Evolutionary conservation across 2,113 vertebrate genomes (phyloP).

Genomic region (Rana temporaria): DNA sequence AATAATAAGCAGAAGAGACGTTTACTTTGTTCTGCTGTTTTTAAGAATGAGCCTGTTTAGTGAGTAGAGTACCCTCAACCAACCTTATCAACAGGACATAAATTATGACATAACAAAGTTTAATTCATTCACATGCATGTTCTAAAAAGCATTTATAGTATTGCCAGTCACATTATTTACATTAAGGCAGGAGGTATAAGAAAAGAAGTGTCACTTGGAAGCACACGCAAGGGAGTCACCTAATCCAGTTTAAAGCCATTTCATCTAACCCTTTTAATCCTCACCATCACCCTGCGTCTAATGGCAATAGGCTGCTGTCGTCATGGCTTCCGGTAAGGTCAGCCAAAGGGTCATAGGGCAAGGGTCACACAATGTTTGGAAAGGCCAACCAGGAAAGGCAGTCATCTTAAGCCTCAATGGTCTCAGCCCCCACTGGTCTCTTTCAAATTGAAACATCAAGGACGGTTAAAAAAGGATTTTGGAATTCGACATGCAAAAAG

Average conservation of each 20-base stretch:
- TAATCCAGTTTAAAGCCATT: slow-evolving; percentile 88
- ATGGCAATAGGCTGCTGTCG: slow-evolving; percentile 99
- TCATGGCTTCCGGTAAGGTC: slow-evolving; percentile 99
- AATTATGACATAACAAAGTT: slow-evolving; percentile 71
- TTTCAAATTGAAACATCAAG: slow-evolving; percentile 99
- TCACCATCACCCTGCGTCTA: slow-evolving; percentile 99
- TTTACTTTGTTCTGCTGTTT: slow-evolving; percentile 75
- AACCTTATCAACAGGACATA: slow-evolving; percentile 79
- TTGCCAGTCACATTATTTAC: slow-evolving; percentile 87
- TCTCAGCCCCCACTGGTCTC: slow-evolving; percentile 99
- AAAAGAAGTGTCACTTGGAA: slow-evolving; percentile 70
- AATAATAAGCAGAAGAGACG: slow-evolving; percentile 58
- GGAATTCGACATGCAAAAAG: slow-evolving; percentile 92
- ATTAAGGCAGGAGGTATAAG: slow-evolving; percentile 84
- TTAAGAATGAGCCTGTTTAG: slow-evolving; percentile 87
- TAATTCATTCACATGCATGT: slow-evolving; percentile 85
- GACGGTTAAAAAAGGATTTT: slow-evolving; percentile 96
- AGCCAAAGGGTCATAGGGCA: slow-evolving; percentile 99
- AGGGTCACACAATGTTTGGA: slow-evolving; percentile 99
- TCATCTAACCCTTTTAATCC: slow-evolving; percentile 96
- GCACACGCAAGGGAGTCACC: slow-evolving; percentile 89
- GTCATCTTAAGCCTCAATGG: slow-evolving; percentile 99
- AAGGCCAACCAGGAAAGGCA: slow-evolving; percentile 99
- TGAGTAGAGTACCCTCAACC: slow-evolving; percentile 94
- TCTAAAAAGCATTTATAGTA: slow-evolving; percentile 79